Evolutionary conservation across 2,797 vertebrate genomes (phyloP).

Genomic region (Protonibea diacanthus): DNA sequence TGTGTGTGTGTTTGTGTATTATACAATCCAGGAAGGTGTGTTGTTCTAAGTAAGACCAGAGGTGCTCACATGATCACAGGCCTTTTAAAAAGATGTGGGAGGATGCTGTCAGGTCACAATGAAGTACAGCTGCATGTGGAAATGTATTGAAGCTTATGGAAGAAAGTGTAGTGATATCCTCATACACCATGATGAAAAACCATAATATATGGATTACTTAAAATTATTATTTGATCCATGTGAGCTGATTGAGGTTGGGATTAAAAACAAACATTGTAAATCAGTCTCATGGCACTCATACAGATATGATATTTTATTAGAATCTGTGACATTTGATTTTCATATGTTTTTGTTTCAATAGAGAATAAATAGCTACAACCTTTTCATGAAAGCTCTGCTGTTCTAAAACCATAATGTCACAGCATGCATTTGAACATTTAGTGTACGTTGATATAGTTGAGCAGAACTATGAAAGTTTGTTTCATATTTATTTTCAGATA

Average conservation of each 20-base stretch:
- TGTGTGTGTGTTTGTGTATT: slow-evolving; percentile 23
- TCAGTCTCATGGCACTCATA: too few species aligned
- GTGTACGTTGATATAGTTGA: too few species aligned
- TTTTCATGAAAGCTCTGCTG: too few species aligned
- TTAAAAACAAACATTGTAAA: too few species aligned
- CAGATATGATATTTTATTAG: too few species aligned
- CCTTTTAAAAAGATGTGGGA: not conserved
- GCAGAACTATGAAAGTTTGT: too few species aligned
- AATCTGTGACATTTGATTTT: too few species aligned
- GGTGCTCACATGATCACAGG: not conserved
- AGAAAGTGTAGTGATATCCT: not conserved
- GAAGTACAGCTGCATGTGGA: slow-evolving; percentile 31
- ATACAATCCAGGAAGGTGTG: slow-evolving; percentile 26
- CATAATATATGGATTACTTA: slow-evolving; percentile 5
- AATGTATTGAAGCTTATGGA: slow-evolving; percentile 22
- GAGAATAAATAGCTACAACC: too few species aligned
- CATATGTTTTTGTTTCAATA: too few species aligned
- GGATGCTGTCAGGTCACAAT: slow-evolving; percentile 20
- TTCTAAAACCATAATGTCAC: too few species aligned
- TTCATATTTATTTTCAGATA: too few species aligned
- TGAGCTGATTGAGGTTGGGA: not conserved
- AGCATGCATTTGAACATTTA: too few species aligned
- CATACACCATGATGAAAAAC: slow-evolving; percentile 34
- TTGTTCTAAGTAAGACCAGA: not conserved
- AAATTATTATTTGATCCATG: not conserved